Conservation (phyloP, 2,888 invertebrate genomes). For the Ophonus ardosiacus region DNA sequence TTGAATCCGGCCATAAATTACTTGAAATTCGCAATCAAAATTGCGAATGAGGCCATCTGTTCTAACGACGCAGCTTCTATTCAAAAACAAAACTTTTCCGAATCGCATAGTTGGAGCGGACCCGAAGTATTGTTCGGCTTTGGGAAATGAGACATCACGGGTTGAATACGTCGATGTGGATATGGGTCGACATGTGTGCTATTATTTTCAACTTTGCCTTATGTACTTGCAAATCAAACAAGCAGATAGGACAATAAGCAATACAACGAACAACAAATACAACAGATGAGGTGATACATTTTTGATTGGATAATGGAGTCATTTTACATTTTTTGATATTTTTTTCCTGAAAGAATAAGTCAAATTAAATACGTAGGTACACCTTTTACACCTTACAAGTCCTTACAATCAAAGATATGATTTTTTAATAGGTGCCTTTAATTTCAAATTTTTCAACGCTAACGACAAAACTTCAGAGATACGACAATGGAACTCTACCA, state of each 20-base stretch:
- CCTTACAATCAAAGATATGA: too few species aligned
- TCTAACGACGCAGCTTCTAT: slow-evolving; percentile 30
- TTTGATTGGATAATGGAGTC: too few species aligned
- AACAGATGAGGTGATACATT: too few species aligned
- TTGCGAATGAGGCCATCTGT: slow-evolving; percentile 50
- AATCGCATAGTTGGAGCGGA: slow-evolving; percentile 14
- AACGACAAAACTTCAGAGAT: too few species aligned
- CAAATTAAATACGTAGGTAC: too few species aligned
- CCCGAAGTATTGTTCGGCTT: slow-evolving; percentile 13
- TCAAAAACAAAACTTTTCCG: slow-evolving; percentile 53
- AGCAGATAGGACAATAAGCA: neutral
- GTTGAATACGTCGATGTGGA: neutral
- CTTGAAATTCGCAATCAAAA: slow-evolving; percentile 59
- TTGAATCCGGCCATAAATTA: slow-evolving; percentile 53
- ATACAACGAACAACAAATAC: too few species aligned
- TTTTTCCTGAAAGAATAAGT: too few species aligned
- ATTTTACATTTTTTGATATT: too few species aligned
- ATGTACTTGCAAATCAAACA: neutral
- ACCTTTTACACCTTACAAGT: too few species aligned
- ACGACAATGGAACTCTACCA: too few species aligned
- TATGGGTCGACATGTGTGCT: neutral
- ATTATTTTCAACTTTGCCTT: neutral
- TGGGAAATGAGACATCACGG: slow-evolving; percentile 22
- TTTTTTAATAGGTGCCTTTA: too few species aligned
- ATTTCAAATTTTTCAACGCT: too few species aligned